These are phyloP conservation scores for Melanargia galathea DNA, from an alignment of 2,888 invertebrate genomes.

Conservation along the genomic window DNA sequence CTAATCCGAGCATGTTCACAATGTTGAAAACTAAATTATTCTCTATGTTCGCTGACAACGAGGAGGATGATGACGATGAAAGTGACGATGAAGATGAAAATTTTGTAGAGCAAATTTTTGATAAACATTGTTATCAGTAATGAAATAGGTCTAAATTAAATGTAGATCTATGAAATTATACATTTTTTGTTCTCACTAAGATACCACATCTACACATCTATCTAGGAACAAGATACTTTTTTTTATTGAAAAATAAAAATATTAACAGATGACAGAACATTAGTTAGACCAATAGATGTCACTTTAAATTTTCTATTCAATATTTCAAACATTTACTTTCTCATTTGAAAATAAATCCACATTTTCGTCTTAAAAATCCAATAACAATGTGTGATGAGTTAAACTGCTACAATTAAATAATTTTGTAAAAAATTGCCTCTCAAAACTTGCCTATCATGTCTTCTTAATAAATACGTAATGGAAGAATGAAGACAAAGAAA, in stretches of 20 bases:
- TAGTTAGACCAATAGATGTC: no score
- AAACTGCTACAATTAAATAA: no score
- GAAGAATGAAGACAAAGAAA: slow-evolving; percentile 57
- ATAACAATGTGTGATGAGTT: no score
- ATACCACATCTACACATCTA: no score
- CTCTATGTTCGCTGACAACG: slow-evolving; percentile 29
- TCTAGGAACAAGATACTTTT: no score
- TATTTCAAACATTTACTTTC: no score
- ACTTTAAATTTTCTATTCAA: no score
- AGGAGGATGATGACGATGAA: slow-evolving; percentile 17
- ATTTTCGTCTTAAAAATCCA: no score
- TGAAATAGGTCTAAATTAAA: background rate
- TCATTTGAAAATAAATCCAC: no score
- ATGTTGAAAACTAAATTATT: slow-evolving; percentile 31
- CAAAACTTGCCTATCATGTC: background rate
- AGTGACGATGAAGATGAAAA: slow-evolving; percentile 26
- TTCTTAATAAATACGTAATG: slow-evolving; percentile 19
- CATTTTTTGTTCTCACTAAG: background rate
- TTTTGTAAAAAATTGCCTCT: background rate
- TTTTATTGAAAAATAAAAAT: no score
- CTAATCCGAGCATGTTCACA: slow-evolving; percentile 30
- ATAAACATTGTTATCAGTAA: slow-evolving; percentile 34
- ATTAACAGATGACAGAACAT: no score
- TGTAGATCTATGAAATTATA: background rate
- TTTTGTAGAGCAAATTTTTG: slow-evolving; percentile 27